phyloP scores from a whole-genome alignment of 2,888 invertebrate genomes.

The Chymomyza fuscimana region DNA sequence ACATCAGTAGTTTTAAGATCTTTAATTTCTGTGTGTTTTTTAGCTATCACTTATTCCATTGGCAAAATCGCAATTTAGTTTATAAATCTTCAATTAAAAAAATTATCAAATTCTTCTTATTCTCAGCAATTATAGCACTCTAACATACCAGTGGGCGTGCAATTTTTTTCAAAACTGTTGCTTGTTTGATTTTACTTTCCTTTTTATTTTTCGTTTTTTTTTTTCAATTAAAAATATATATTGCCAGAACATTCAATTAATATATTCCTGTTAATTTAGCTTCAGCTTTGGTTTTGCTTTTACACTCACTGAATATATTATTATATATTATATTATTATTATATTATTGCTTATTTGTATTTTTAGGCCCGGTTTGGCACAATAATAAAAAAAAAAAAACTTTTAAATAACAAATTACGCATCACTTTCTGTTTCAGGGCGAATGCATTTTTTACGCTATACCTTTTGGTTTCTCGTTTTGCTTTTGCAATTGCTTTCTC shows the following conservation, averaged over 20 bases:
- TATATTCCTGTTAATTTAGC: slow-evolving; percentile 36
- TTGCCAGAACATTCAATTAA: slow-evolving; percentile 26
- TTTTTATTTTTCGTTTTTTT: slow-evolving; percentile 8
- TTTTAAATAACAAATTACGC: slow-evolving; percentile 47
- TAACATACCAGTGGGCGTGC: background rate
- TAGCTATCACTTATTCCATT: no score
- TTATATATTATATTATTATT: slow-evolving; percentile 17
- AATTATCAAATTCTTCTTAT: no score
- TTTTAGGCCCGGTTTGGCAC: slow-evolving; percentile 33
- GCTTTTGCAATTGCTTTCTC: slow-evolving; percentile 23
- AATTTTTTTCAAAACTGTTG: background rate
- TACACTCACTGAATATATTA: background rate
- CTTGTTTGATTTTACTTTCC: slow-evolving; percentile 16
- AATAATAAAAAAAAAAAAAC: slow-evolving; percentile 18
- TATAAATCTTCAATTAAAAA: no score
- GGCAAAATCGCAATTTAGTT: no score
- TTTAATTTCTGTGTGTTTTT: no score
- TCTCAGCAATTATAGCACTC: no score
- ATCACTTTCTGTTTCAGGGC: slow-evolving; percentile 66
- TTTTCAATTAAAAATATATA: slow-evolving; percentile 9
- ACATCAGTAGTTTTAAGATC: no score
- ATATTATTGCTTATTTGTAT: slow-evolving; percentile 30
- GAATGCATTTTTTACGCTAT: background rate
- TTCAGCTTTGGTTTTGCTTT: background rate
- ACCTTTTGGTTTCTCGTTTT: slow-evolving; percentile 43